Evolutionary conservation across 2,113 vertebrate genomes (phyloP).

Genomic region (Oncorhynchus clarkii): DNA sequence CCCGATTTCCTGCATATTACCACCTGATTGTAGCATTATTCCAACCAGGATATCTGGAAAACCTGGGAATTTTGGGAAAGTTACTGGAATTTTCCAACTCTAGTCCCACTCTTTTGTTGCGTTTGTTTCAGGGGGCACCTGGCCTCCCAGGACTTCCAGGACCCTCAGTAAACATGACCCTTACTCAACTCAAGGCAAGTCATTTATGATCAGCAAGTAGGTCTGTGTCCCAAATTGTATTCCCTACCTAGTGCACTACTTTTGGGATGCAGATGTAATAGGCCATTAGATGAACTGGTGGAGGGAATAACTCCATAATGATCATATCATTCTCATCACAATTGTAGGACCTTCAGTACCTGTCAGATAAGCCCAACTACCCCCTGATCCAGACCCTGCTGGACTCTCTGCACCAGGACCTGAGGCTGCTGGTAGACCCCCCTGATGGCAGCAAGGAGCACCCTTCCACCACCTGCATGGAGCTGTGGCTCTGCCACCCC

Average conservation of each 20-base stretch:
- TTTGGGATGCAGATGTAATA: no score
- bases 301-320: neutral
- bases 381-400: constrained; percentile 72
- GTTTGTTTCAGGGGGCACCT: constrained; percentile 72
- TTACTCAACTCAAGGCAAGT: constrained; percentile 75
- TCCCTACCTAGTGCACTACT: no score
- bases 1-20: no score
- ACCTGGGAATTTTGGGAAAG: neutral
- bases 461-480: constrained; percentile 83
- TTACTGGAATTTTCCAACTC: neutral
- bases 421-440: constrained; percentile 73
- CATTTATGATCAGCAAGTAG: no score
- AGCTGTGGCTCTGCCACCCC: constrained; percentile 85
- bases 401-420: constrained; percentile 73
- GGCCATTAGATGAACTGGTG: neutral
- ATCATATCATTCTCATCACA: neutral
- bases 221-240: no score
- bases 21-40: no score
- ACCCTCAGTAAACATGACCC: constrained; percentile 62
- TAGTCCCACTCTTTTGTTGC: neutral
- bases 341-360: constrained; percentile 73
- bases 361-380: constrained; percentile 75
- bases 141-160: constrained; percentile 79
- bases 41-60: neutral
- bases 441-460: constrained; percentile 80